Base-by-base conservation (phyloP, 2,113 vertebrate genomes). In the Delphinus delphis region DNA sequence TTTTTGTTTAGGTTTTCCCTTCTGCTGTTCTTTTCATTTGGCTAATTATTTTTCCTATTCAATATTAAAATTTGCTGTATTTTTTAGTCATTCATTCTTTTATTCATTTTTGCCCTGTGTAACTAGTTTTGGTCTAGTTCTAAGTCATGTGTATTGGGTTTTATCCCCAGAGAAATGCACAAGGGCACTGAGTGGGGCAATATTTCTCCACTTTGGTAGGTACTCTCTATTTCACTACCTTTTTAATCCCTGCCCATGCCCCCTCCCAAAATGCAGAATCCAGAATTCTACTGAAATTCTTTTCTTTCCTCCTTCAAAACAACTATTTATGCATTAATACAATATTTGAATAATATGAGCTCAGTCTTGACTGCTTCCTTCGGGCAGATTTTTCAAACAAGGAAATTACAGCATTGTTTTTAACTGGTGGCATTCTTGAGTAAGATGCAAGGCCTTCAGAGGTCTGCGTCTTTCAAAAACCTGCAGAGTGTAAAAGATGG, bases 341-440 rank as follows among this genome's bases (percentile, higher is more conserved):
- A 98, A 79, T 97, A 96, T 97, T 97, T 97, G 88, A 95, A 93
- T 96, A 96, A 87, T 96, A 95, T 96, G 60, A 87, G 97, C 93
- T 97, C 84, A 71, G 96, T 97, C 97, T 97, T 98, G 96, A 95
- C 67, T 94, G 47, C 94, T 97, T 97, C 95, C 97, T 97, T 55
- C 96, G 94, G 98, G 97, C 90, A 97, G 76, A 85, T 93, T 97
- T 97, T 96, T 95, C 70, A 97, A 67, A 97, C 36, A 26, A 96
- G 95, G 92, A 97, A 97, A 93, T 96, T 84, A 95, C 23, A 96
- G 70, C 96, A 92, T 98, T 97, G 95, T 94, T 98, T 96, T 95
- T 87, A 90, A 87, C 94, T 95, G 58, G 83, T 95, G 83, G 41
- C 95, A 96, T 97, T 97, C 95, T 97, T 98, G 95, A 95, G 93